Evolutionary conservation across 2,113 vertebrate species (phyloP), one percentile per base, ranked within the genome.

Genomic region (Pterocles burchelli): DNA sequence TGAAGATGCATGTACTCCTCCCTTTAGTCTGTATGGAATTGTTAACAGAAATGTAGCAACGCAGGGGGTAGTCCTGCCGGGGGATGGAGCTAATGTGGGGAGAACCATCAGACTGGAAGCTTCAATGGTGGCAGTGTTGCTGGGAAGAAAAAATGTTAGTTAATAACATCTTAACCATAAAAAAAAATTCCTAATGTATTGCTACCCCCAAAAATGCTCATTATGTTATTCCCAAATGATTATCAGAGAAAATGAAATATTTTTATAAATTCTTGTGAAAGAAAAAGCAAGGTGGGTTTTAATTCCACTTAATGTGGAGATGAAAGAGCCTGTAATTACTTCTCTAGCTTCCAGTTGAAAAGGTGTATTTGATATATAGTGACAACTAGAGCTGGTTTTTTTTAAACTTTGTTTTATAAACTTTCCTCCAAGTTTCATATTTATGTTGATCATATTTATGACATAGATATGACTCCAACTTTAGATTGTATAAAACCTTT

Each of bases 1-100:
- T 36, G 45, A 52, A 54, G 51, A 17, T 62, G 14, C 0, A 0
- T 16, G 6, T 22, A 0, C 6, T 77, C 7, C 52, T 77, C 7
- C 52, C 46, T 57, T 45, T 62, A 6, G 24, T 54, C 58, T 65
- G 34, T 16, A 1, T 20, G 66, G 74, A 61, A 17, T 52, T 65
- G 21, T 33, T 51, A 16, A 16, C 13, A 81, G 57, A 72, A 59
- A 38, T 52, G 34, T 6, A 9, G 48, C 25, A 77, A 2, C 13
- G 11, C 22, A 31, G 31, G 45, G 8, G 9, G 17, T 25, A 24
- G 52, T 65, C 57, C 41, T 48, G 31, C 31, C 38, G 10, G 34
- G 33, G 36, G 58, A 14, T 26, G 13, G 31, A 36, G 25, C 13
- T 25, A 4, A 1, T 33, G 10, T 3, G 19, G 51, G 46, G 19